Evolutionary conservation across 2,113 vertebrate genomes (phyloP).

Genomic region (Mugil cephalus): DNA sequence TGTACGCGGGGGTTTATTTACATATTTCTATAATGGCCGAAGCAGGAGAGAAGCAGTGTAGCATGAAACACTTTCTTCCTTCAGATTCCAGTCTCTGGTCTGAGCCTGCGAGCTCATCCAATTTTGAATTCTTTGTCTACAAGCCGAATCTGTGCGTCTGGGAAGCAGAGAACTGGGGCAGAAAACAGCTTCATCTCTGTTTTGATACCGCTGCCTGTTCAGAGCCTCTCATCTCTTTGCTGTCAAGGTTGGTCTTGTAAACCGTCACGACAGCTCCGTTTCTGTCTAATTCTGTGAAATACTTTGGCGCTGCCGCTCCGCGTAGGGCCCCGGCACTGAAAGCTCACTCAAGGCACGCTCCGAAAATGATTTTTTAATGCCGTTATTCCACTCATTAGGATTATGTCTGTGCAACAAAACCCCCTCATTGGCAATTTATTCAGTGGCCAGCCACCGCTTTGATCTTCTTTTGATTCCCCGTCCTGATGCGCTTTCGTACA

Average conservation of each 20-base stretch:
- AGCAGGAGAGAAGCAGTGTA: slow-evolving; percentile 52
- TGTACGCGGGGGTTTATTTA: slow-evolving; percentile 51
- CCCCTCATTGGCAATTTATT: slow-evolving; percentile 59
- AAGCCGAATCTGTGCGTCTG: slow-evolving; percentile 48
- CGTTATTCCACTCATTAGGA: slow-evolving; percentile 56
- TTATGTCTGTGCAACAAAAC: slow-evolving; percentile 37
- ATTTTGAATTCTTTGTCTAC: slow-evolving; percentile 69
- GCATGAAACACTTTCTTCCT: slow-evolving; percentile 59
- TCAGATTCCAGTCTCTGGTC: slow-evolving; percentile 44
- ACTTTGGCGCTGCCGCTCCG: slow-evolving; percentile 1
- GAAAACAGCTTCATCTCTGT: slow-evolving; percentile 60
- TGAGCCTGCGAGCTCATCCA: slow-evolving; percentile 55
- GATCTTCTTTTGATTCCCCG: slow-evolving; percentile 56
- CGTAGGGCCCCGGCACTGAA: not conserved
- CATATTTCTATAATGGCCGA: slow-evolving; percentile 68
- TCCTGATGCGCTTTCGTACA: slow-evolving; percentile 46
- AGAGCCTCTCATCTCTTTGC: slow-evolving; percentile 41
- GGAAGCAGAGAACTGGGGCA: slow-evolving; percentile 67
- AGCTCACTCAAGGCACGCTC: slow-evolving; percentile 18
- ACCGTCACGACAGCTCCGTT: slow-evolving; percentile 43
- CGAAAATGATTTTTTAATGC: slow-evolving; percentile 56
- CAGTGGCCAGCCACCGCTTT: slow-evolving; percentile 58
- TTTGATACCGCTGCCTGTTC: slow-evolving; percentile 45
- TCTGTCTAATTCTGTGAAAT: slow-evolving; percentile 47
- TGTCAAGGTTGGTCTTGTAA: slow-evolving; percentile 52